phyloP scores from a whole-genome alignment of 2,797 vertebrate genomes.

The Naso thynnoides region DNA sequence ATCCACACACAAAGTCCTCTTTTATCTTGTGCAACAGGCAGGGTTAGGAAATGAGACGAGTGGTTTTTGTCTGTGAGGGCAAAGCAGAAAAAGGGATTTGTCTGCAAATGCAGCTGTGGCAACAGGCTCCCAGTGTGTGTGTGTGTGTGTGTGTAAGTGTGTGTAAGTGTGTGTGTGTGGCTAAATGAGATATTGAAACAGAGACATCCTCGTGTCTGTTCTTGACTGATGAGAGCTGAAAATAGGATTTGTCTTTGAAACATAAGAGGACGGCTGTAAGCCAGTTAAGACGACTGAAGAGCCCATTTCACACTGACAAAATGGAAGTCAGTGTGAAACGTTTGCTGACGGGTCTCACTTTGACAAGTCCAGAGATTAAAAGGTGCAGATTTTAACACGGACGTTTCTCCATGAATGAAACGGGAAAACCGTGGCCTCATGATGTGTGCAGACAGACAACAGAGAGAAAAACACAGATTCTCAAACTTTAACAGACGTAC shows the following conservation, averaged over 20 bases:
- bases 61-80: constrained; percentile 65
- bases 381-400: constrained; percentile 21
- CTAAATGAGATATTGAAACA: constrained; percentile 65
- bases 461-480: not conserved
- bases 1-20: constrained; percentile 25
- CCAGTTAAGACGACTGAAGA: constrained; percentile 68
- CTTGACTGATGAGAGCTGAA: constrained; percentile 73
- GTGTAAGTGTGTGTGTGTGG: constrained; percentile 33
- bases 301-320: constrained; percentile 66
- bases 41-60: constrained; percentile 65
- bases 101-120: constrained; percentile 67
- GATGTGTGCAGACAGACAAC: not conserved
- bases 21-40: constrained; percentile 75
- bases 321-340: constrained; percentile 31
- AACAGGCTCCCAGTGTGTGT: constrained; percentile 59
- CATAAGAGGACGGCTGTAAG: constrained; percentile 68
- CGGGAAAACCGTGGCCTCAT: not conserved
- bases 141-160: constrained; percentile 42
- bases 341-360: constrained; percentile 37
- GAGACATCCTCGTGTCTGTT: constrained; percentile 67
- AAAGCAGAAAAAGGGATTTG: constrained; percentile 79
- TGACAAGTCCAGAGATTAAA: constrained; percentile 52
- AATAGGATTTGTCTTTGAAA: constrained; percentile 77
- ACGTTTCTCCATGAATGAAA: not conserved
- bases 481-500: not conserved